A percentile compares a stretch with the other conserved stretches of the same genome.
These are phyloP conservation scores for Apostichopus parvimensis DNA, from an alignment of 35 echinoderm and acorn worm genomes.

Conservation along the genomic window DNA sequence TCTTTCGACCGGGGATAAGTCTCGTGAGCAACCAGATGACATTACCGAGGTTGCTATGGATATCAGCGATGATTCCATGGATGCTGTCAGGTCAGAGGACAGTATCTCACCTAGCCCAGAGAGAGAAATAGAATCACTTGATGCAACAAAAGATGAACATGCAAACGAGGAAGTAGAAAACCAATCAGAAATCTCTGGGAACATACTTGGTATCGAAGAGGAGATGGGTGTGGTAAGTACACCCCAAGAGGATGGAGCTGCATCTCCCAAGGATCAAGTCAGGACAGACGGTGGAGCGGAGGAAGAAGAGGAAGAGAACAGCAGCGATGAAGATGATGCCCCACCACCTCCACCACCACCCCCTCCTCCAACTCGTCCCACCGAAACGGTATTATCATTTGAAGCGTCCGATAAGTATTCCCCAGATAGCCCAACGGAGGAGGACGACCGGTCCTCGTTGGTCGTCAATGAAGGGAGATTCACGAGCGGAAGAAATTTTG, in stretches of 20 bases:
- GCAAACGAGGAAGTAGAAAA: background rate
- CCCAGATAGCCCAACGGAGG: slow-evolving; percentile 1
- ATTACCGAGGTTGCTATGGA: slow-evolving; percentile 44
- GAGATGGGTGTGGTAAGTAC: background rate
- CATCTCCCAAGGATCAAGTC: background rate
- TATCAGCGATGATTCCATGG: slow-evolving; percentile 50
- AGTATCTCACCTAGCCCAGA: background rate
- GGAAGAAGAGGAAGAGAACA: background rate
- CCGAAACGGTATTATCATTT: background rate
- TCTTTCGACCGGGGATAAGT: background rate
- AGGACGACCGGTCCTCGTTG: background rate
- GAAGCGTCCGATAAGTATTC: slow-evolving; percentile 34
- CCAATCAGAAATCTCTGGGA: background rate
- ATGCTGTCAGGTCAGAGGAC: slow-evolving; percentile 1
- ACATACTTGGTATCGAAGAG: background rate
- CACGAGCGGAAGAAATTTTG: background rate
- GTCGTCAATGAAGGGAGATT: background rate
- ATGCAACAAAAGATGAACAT: background rate
- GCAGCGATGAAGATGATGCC: background rate
- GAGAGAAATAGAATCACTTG: background rate
- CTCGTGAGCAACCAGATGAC: background rate
- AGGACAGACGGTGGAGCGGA: background rate
- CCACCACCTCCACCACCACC: slow-evolving; percentile 34
- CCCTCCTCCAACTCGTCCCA: background rate
- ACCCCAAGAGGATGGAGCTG: slow-evolving; percentile 9